These are phyloP conservation scores for Oophaga pumilio DNA, from an alignment of 2,113 vertebrate species.

Conservation along the genomic window DNA sequence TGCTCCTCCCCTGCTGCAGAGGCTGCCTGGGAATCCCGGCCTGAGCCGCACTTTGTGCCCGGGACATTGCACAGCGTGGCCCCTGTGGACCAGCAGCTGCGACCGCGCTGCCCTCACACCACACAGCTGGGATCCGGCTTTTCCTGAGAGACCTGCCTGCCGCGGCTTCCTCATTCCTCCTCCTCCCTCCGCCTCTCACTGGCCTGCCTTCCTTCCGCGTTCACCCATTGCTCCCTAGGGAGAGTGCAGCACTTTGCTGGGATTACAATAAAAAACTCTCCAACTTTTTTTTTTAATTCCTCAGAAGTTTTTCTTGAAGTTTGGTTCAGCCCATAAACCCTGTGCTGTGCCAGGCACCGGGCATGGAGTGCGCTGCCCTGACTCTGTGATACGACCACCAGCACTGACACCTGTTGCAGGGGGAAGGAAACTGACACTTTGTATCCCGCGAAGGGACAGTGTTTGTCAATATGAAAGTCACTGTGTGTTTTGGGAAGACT, in stretches of 20 bases:
- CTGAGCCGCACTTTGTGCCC: constrained; percentile 40
- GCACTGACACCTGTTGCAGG: constrained; percentile 36
- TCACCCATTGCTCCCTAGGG: constrained; percentile 17
- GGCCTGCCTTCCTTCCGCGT: constrained; percentile 48
- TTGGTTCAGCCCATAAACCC: not conserved
- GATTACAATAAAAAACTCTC: not conserved
- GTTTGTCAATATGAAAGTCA: constrained; percentile 85
- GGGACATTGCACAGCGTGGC: constrained; percentile 27
- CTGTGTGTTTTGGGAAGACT: constrained; percentile 88
- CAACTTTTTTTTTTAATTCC: not conserved
- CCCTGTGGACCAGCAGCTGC: not conserved
- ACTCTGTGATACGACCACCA: not conserved
- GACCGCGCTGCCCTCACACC: not conserved
- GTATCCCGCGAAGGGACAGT: not conserved
- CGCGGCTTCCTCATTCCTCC: constrained; percentile 48
- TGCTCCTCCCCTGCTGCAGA: constrained; percentile 46
- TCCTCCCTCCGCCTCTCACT: constrained; percentile 15
- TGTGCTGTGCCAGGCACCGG: not conserved
- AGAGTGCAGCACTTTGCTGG: constrained; percentile 13
- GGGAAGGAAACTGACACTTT: not conserved
- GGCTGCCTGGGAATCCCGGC: constrained; percentile 56
- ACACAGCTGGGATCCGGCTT: not conserved
- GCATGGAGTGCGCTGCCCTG: not conserved
- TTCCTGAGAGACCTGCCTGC: constrained; percentile 24
- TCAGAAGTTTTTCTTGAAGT: not conserved